A percentile compares a stretch with the other conserved stretches of the same genome.
These are phyloP conservation scores for Centropus unirufus DNA, from an alignment of 2,113 vertebrate genomes.

Conservation along the genomic window DNA sequence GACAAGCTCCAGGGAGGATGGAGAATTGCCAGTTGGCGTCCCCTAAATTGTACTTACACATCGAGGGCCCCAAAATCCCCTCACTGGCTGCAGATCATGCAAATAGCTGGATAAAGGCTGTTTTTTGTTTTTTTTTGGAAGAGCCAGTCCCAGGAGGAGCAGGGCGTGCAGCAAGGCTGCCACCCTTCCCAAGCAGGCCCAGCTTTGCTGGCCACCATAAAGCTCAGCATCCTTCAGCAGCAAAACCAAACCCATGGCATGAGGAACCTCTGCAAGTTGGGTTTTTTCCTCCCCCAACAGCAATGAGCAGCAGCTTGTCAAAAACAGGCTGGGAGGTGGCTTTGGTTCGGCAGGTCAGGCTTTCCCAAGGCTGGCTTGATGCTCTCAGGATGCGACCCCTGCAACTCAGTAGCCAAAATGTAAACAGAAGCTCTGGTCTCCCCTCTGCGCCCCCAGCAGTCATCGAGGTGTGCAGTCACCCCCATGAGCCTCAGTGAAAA, in stretches of 20 bases:
- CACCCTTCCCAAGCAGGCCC: background rate
- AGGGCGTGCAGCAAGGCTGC: background rate
- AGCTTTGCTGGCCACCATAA: background rate
- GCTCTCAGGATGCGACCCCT: background rate
- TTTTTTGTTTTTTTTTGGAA: background rate
- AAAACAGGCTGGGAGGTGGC: fast-evolving
- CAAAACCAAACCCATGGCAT: background rate
- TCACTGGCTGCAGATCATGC: background rate
- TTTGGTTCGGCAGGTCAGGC: background rate
- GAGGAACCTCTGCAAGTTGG: background rate
- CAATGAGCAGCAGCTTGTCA: background rate
- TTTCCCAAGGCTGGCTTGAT: background rate
- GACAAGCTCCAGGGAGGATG: background rate
- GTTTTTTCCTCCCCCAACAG: background rate
- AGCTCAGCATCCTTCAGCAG: background rate
- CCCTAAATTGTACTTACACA: background rate
- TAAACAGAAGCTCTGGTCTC: background rate
- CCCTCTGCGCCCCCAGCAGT: fast-evolving
- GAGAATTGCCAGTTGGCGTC: fast-evolving
- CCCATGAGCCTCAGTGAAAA: background rate
- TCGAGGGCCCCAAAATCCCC: background rate
- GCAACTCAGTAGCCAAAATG: background rate
- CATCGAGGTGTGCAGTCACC: fast-evolving
- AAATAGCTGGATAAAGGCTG: too few species aligned
- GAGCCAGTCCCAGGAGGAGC: background rate